Conservation (phyloP, 2,113 vertebrate species). For the Antigone vipio region DNA sequence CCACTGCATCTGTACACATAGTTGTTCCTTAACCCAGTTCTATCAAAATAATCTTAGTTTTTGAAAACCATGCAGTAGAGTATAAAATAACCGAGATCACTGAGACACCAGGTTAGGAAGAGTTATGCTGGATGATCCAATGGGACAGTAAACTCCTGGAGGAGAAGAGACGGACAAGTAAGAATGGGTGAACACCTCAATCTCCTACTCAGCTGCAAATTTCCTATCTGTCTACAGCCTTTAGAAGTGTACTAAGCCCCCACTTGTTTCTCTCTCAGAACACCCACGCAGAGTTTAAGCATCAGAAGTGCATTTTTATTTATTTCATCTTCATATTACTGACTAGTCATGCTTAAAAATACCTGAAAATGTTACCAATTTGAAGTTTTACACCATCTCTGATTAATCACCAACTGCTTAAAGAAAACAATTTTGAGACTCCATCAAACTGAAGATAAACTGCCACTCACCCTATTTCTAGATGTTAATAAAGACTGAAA, state of each 20-base stretch:
- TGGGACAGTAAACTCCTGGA: neutral
- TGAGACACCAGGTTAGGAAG: neutral
- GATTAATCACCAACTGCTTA: neutral
- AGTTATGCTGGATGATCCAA: neutral
- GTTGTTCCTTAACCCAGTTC: fast-evolving
- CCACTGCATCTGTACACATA: fast-evolving
- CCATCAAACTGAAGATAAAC: neutral
- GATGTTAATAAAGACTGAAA: neutral
- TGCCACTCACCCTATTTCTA: neutral
- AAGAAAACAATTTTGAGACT: neutral
- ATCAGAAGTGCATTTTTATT: neutral
- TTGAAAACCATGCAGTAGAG: neutral
- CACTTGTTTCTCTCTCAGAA: neutral
- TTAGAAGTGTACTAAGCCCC: neutral
- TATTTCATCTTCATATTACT: neutral
- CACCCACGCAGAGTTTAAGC: neutral
- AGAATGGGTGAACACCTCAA: neutral
- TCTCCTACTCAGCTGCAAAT: neutral
- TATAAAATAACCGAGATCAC: neutral
- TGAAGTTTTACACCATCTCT: neutral
- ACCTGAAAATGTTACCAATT: neutral
- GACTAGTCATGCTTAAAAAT: neutral
- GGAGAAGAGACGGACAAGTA: neutral
- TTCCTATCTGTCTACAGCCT: neutral
- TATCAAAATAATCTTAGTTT: neutral